phyloP scores from a whole-genome alignment of 92 coral and sea anemone genomes.

The Bergia puertoricense region DNA sequence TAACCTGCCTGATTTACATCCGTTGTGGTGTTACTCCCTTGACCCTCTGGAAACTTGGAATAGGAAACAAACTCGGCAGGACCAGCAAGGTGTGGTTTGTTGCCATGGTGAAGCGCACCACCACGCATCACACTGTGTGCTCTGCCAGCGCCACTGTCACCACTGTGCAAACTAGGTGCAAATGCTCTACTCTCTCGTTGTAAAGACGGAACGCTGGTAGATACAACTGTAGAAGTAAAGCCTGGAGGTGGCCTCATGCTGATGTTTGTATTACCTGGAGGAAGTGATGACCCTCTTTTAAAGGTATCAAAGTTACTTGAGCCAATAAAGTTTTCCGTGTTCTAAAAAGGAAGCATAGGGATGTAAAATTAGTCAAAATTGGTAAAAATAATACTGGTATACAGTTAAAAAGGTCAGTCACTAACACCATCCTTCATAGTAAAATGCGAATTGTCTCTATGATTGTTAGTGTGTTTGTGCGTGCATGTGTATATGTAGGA shows the following conservation, averaged over 20 bases:
- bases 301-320: neutral
- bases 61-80: slow-evolving; percentile 22
- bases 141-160: neutral
- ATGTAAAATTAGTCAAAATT: too few species aligned
- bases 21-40: neutral
- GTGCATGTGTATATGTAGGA: too few species aligned
- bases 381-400: neutral
- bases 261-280: neutral
- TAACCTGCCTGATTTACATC: slow-evolving; percentile 16
- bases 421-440: too few species aligned
- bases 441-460: too few species aligned
- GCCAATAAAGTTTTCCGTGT: neutral
- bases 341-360: slow-evolving; percentile 4
- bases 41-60: neutral
- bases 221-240: neutral
- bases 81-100: slow-evolving; percentile 18
- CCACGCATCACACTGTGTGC: neutral
- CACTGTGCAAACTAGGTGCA: neutral
- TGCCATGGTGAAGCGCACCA: neutral
- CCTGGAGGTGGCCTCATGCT: slow-evolving; percentile 30
- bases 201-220: neutral
- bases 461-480: too few species aligned
- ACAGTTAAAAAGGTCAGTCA: neutral
- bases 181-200: neutral
- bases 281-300: neutral